These are phyloP conservation scores for Brachionus koreanus DNA, from an alignment of 1,140 invertebrate genomes.

Conservation along the genomic window DNA sequence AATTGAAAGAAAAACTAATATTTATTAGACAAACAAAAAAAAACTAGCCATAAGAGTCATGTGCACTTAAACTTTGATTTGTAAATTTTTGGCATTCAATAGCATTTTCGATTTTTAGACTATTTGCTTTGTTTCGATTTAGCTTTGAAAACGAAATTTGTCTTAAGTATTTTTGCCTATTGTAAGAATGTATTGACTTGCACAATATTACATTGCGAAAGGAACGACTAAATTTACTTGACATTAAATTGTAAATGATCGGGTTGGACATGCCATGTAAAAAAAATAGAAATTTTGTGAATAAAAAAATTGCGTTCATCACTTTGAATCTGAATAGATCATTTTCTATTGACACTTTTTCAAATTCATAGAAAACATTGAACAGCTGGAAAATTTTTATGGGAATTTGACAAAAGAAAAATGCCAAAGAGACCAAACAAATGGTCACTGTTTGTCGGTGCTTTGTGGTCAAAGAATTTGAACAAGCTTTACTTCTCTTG, in stretches of 20 bases:
- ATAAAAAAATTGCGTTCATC: not conserved
- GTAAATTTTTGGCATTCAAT: not conserved
- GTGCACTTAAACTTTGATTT: not conserved
- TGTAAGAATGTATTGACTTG: not conserved
- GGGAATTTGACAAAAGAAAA: conserved; percentile 43
- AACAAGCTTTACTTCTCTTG: not conserved
- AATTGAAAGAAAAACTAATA: not conserved
- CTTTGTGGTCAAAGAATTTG: not conserved
- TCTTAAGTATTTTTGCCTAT: not conserved
- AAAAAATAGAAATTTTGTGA: conserved; percentile 46
- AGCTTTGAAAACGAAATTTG: not conserved
- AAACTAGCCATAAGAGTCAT: not conserved
- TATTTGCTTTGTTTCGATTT: not conserved
- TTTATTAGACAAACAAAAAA: not conserved
- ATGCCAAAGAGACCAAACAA: conserved; percentile 24
- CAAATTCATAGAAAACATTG: not conserved
- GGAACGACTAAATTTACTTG: conserved; percentile 48
- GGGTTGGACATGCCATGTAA: conserved; percentile 23
- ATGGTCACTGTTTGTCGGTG: conserved; percentile 29
- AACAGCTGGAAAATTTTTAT: conserved; percentile 28
- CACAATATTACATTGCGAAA: conserved; percentile 23
- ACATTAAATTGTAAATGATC: conserved; percentile 47
- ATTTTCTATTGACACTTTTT: not conserved
- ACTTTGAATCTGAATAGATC: conserved; percentile 5
- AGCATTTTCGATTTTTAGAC: not conserved